Evolutionary conservation across 2,797 vertebrate genomes (phyloP), one percentile per base, ranked within the genome.

Genomic region (Ctenochaetus hawaiiensis): DNA sequence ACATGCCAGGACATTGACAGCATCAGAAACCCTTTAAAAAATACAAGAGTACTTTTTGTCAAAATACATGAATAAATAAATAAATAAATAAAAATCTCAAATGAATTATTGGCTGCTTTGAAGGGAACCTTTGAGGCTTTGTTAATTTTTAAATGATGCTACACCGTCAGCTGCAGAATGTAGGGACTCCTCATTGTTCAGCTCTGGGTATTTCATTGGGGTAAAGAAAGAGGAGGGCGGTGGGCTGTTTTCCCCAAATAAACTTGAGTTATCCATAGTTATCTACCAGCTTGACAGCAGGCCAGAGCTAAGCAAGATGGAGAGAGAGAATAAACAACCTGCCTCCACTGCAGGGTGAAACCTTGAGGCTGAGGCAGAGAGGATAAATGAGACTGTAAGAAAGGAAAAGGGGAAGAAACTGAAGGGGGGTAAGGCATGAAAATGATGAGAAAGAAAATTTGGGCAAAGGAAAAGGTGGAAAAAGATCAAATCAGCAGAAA

Each of bases 231-330:
- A 37, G 58, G 79, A 53, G 67, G 43, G 48, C 26, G 4, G 26
- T 80, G 70, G 75, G 72, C 44, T 45, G 64, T 57, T 82, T 87
- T 77, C 65, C 69, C 75, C 83, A 87, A 89, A 86, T 81, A 88
- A 92, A 81, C 63, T 80, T 44, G 75, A 91, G 86, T 87, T 90
- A 87, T 77, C 81, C 23, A 20, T 77, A 83, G 82, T 87, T 87
- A 81, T 86, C 85, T 77, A 77, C 47, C 71, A 61, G 85, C 80
- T 63, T 92, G 91, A 92, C 91, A 90, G 86, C 87, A 67, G 81
- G 79, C 79, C 77, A 60, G 64, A 78, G 79, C 80, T 91, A 92
- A 92, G 71, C 87, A 92, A 92, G 90, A 93, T 90, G 80, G 89
- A 93, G 88, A 86, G 90, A 83, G 88, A 88, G 87, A 90, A 91